Percentiles rank a stretch among this genome's conserved stretches.
Conservation (phyloP, 1,140 invertebrate genomes). For the Teleopsis dalmanni region DNA sequence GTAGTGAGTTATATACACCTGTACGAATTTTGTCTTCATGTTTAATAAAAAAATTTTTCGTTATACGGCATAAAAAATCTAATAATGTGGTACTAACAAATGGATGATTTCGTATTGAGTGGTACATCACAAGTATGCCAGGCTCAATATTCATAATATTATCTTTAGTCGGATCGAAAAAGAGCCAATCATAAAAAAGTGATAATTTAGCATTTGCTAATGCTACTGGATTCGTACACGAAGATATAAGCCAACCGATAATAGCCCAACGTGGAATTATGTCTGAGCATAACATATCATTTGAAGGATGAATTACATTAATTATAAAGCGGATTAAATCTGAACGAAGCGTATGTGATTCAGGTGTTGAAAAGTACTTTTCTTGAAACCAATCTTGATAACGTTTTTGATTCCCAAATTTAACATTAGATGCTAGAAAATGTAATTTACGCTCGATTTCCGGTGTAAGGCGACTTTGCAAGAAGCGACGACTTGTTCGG, state of each 20-base stretch:
- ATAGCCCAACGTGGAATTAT: slow-evolving; percentile 98
- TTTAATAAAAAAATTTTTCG: slow-evolving; percentile 84
- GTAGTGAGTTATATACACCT: slow-evolving; percentile 86
- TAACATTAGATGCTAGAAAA: slow-evolving; percentile 85
- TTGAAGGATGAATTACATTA: slow-evolving; percentile 94
- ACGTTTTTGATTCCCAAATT: slow-evolving; percentile 94
- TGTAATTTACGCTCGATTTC: slow-evolving; percentile 95
- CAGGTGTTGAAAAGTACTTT: slow-evolving; percentile 93
- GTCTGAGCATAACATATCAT: slow-evolving; percentile 94
- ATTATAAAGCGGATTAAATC: slow-evolving; percentile 97
- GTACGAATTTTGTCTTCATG: slow-evolving; percentile 75
- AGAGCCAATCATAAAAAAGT: slow-evolving; percentile 96
- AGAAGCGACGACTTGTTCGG: slow-evolving; percentile 82
- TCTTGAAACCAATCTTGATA: slow-evolving; percentile 99
- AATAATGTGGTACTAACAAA: slow-evolving; percentile 88
- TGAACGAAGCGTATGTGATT: slow-evolving; percentile 88
- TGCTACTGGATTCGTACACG: slow-evolving; percentile 89
- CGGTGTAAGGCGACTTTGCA: slow-evolving; percentile 86
- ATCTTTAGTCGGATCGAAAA: slow-evolving; percentile 91
- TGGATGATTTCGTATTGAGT: slow-evolving; percentile 93
- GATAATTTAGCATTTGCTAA: slow-evolving; percentile 93
- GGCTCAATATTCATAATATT: slow-evolving; percentile 99
- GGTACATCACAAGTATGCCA: slow-evolving; percentile 96
- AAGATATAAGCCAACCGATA: slow-evolving; percentile 94
- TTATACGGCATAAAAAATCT: slow-evolving; percentile 94